Evolutionary conservation across 2,797 vertebrate genomes (phyloP).

Genomic region (Champsocephalus esox): DNA sequence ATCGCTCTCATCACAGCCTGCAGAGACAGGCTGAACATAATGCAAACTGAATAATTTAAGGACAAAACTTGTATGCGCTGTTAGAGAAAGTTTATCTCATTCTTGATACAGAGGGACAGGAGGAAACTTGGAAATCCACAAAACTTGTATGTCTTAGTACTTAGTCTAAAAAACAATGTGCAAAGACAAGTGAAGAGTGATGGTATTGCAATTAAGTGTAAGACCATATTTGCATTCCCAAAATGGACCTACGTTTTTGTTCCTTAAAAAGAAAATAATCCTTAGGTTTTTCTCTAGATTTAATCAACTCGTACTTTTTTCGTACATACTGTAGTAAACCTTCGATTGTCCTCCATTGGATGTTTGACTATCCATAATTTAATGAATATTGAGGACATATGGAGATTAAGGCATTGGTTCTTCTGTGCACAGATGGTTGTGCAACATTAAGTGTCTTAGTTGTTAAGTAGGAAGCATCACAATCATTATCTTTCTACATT

Average conservation of each 20-base stretch:
- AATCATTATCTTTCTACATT: too few relatives aligned
- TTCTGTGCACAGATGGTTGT: neutral
- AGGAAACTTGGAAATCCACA: neutral
- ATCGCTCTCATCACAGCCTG: constrained; percentile 27
- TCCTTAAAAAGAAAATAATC: neutral
- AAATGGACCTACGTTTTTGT: neutral
- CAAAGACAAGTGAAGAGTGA: neutral
- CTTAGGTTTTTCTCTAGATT: neutral
- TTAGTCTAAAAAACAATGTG: neutral
- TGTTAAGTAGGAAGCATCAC: too few relatives aligned
- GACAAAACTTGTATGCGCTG: constrained; percentile 28
- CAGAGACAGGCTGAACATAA: constrained; percentile 34
- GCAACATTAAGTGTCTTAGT: too few relatives aligned
- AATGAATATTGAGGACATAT: neutral
- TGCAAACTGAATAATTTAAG: constrained; percentile 53
- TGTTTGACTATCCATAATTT: neutral
- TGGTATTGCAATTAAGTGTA: neutral
- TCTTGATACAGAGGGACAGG: neutral
- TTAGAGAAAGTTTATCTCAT: constrained; percentile 27
- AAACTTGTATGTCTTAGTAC: neutral
- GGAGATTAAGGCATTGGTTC: neutral
- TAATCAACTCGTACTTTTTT: neutral
- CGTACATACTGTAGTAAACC: neutral
- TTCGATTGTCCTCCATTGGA: neutral
- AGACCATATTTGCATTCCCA: neutral